phyloP scores from a whole-genome alignment of 2,888 invertebrate genomes.

The Euphydryas editha region DNA sequence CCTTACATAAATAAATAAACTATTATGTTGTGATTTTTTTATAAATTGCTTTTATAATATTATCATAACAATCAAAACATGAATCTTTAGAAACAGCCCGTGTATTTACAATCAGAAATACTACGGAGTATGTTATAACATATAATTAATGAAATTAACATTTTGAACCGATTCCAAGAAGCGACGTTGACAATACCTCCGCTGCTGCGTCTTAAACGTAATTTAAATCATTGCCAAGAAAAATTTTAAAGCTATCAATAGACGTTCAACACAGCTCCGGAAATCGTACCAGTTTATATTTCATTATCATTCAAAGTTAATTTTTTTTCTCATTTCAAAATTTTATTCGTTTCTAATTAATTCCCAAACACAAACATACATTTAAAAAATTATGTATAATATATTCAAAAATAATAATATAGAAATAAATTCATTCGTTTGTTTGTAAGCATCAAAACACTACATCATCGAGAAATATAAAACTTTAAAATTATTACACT shows the following conservation, averaged over 20 bases:
- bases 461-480: no score
- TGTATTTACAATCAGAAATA: not conserved
- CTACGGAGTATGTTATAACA: constrained; percentile 2
- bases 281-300: constrained; percentile 10
- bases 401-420: no score
- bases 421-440: no score
- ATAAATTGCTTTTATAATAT: no score
- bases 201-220: constrained; percentile 50
- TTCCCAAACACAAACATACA: no score
- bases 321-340: not conserved
- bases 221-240: constrained; percentile 53
- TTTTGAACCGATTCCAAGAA: constrained; percentile 53
- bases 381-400: no score
- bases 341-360: no score
- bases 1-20: no score
- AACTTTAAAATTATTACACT: no score
- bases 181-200: constrained; percentile 47
- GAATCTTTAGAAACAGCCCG: not conserved
- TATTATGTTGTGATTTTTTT: no score
- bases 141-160: constrained; percentile 37
- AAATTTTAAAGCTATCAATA: constrained; percentile 33
- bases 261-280: constrained; percentile 17
- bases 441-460: no score
- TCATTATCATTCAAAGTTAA: not conserved
- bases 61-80: no score